Percentiles rank a stretch among this genome's conserved stretches.
phyloP scores from a whole-genome alignment of 2,797 vertebrate genomes.

The Spheniscus humboldti region DNA sequence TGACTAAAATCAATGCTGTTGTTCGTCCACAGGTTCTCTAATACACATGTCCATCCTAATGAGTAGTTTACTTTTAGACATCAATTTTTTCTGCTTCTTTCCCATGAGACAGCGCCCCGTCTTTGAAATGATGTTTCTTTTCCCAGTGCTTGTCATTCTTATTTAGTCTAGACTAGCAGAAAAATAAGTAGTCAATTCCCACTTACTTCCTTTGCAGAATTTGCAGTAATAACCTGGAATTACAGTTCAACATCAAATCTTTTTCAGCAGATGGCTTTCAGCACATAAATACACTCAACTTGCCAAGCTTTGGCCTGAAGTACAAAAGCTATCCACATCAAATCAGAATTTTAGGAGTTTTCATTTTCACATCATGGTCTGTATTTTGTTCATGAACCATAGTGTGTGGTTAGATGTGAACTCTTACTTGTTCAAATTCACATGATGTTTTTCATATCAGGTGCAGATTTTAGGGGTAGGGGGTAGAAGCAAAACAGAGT shows the following conservation, averaged over 20 bases:
- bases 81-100: conserved; percentile 26
- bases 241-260: conserved; percentile 2
- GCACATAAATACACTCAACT: neutral
- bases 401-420: neutral
- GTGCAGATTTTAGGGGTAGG: neutral
- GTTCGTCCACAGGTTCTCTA: neutral
- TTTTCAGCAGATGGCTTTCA: conserved; percentile 34
- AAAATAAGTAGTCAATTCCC: conserved; percentile 17
- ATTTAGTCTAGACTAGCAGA: conserved; percentile 15
- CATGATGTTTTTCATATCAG: neutral
- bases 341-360: neutral
- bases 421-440: neutral
- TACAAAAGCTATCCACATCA: neutral
- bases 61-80: neutral
- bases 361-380: neutral
- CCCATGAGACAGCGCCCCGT: neutral
- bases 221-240: conserved; percentile 43
- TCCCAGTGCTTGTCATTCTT: neutral
- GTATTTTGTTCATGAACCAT: neutral
- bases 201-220: conserved; percentile 18
- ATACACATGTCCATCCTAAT: neutral
- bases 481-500: neutral
- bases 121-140: conserved; percentile 19
- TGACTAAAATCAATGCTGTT: neutral
- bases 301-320: neutral